phyloP scores from a whole-genome alignment of 2,797 vertebrate species.

The Eulemur mongoz region DNA sequence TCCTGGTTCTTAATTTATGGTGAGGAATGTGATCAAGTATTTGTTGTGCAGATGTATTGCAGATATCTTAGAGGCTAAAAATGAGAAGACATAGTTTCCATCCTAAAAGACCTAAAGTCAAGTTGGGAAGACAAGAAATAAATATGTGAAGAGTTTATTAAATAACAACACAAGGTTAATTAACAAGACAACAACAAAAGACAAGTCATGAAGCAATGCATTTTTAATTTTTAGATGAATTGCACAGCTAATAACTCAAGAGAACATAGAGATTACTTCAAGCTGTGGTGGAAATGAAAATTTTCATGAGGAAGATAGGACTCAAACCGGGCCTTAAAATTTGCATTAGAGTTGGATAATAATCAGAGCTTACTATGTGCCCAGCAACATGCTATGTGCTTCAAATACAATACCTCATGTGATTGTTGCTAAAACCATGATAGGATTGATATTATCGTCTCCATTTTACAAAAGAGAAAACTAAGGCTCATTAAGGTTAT shows the following conservation, averaged over 20 bases:
- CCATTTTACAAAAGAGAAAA: conserved; percentile 26
- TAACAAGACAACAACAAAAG: conserved; percentile 61
- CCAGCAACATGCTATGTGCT: not conserved
- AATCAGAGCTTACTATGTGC: not conserved
- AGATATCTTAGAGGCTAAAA: not conserved
- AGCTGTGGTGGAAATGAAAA: conserved; percentile 68
- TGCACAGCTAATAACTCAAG: conserved; percentile 35
- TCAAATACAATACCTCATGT: not conserved
- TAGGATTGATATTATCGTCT: not conserved
- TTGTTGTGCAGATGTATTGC: not conserved
- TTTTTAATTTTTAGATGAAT: conserved; percentile 68
- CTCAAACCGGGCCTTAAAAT: conserved; percentile 57
- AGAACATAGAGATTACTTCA: conserved; percentile 55
- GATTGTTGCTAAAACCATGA: not conserved
- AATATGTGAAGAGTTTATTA: conserved; percentile 56
- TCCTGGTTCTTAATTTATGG: not conserved
- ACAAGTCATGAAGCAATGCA: conserved; percentile 37
- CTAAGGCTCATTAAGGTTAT: not conserved
- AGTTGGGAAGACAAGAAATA: conserved; percentile 25
- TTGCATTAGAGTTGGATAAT: conserved; percentile 35
- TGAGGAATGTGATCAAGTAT: not conserved
- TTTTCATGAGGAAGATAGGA: conserved; percentile 14
- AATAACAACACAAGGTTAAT: conserved; percentile 47
- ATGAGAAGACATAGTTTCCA: not conserved
- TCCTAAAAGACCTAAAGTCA: conserved; percentile 35